These are phyloP conservation scores for Silurus asotus DNA, from an alignment of 2,113 vertebrate species.

Conservation along the genomic window DNA sequence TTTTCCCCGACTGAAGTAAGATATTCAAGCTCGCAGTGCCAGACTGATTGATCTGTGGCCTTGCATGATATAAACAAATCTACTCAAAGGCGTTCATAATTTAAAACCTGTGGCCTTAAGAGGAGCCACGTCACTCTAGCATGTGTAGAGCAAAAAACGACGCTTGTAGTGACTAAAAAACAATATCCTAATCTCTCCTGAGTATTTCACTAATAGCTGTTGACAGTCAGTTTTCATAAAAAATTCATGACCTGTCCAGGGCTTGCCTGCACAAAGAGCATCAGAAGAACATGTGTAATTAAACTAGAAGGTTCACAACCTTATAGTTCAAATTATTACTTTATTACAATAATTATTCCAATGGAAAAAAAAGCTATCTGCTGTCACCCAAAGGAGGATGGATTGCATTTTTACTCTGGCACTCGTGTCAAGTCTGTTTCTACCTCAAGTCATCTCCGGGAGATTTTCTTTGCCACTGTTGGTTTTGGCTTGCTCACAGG, in stretches of 20 bases:
- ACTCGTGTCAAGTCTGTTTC: background rate
- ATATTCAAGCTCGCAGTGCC: constrained; percentile 33
- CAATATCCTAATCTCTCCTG: constrained; percentile 40
- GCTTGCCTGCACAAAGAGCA: constrained; percentile 39
- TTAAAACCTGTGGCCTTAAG: constrained; percentile 44
- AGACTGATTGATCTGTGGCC: constrained; percentile 44
- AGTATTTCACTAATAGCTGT: constrained; percentile 36
- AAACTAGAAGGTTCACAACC: constrained; percentile 30
- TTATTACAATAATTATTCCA: constrained; percentile 8
- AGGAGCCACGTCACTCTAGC: constrained; percentile 34
- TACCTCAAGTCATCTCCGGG: background rate
- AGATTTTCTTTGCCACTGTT: background rate
- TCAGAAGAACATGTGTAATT: constrained; percentile 35
- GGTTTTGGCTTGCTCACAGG: background rate
- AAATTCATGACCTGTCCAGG: constrained; percentile 41
- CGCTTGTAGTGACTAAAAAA: constrained; percentile 37
- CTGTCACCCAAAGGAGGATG: background rate
- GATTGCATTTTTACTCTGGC: background rate
- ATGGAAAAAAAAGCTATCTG: background rate
- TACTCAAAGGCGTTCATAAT: constrained; percentile 51
- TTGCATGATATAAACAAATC: constrained; percentile 52
- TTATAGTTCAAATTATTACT: constrained; percentile 19
- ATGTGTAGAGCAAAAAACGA: constrained; percentile 34
- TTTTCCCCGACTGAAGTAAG: constrained; percentile 37
- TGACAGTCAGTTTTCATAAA: constrained; percentile 45